Conservation (phyloP, 2,888 invertebrate species). For the Leptopilina syphax region DNA sequence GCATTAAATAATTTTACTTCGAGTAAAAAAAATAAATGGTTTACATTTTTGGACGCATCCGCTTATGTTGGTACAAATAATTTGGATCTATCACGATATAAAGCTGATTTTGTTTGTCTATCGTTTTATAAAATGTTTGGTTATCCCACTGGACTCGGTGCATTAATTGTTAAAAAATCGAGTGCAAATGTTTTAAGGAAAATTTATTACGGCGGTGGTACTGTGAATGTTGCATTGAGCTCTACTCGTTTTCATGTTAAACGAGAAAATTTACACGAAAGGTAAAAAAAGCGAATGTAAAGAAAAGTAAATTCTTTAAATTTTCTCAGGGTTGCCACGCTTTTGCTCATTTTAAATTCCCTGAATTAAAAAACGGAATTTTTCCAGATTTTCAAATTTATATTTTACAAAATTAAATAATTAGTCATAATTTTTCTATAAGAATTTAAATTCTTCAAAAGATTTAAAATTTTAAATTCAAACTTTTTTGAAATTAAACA, state of each 20-base stretch:
- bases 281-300: conserved; percentile 77
- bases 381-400: too few relatives aligned
- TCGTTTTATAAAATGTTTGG: conserved; percentile 99
- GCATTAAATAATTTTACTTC: conserved; percentile 79
- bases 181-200: conserved; percentile 82
- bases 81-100: conserved; percentile 84
- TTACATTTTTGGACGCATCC: conserved; percentile 92
- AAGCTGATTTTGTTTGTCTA: conserved; percentile 93
- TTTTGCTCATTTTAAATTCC: too few relatives aligned
- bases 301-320: too few relatives aligned
- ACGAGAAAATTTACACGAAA: conserved; percentile 83
- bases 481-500: too few relatives aligned
- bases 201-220: conserved; percentile 95
- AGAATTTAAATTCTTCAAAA: too few relatives aligned
- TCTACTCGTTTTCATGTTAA: conserved; percentile 85
- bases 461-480: too few relatives aligned
- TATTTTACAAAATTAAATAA: too few relatives aligned
- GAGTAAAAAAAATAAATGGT: conserved; percentile 81
- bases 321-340: too few relatives aligned
- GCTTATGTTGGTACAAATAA: conserved; percentile 86
- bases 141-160: conserved; percentile 97
- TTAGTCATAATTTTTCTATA: too few relatives aligned
- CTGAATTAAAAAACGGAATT: too few relatives aligned
- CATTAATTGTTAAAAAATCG: conserved; percentile 86
- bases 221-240: conserved; percentile 90